Evolutionary conservation across 2,113 vertebrate genomes (phyloP), one percentile per base, ranked within the genome.

Genomic region (Argyrosomus japonicus): DNA sequence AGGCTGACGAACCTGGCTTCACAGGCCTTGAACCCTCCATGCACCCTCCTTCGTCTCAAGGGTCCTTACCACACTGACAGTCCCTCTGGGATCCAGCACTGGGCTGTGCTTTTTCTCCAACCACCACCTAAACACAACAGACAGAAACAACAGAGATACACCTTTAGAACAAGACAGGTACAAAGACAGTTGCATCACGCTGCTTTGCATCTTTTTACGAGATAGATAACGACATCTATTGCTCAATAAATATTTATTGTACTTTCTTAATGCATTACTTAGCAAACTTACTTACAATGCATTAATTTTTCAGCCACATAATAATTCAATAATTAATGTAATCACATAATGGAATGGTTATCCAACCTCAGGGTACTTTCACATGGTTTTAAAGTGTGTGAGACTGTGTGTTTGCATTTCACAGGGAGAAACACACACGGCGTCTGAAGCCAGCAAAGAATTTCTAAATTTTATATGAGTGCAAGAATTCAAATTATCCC

Each of bases 11-110:
- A 95, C 97, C 95, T 89, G 95, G 96, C 91, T 96, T 96, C 13
- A 85, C 75, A 89, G 96, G 95, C 96, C 95, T 95, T 97, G 97
- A 96, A 95, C 96, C 97, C 97, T 98, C 98, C 98, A 99, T 99
- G 96, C 96, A 97, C 96, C 90, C 94, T 94, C 87, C 88, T 89
- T 93, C 80, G 83, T 94, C 92, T 94, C 89, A 93, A 90, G 93
- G 91, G 93, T 92, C 92, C 92, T 93, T 90, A 91, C 91, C 88
- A 88, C 93, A 88, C 94, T 91, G 87, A 89, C 17, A 21, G 87
- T 90, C 92, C 90, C 91, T 91, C 88, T 83, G 89, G 90, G 92
- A 94, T 95, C 95, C 95, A 95, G 94, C 93, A 95, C 95, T 93
- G 90, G 85, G 88, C 90, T 93, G 83, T 93, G 81, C 80, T 86